Evolutionary conservation across 2,797 vertebrate species (phyloP).

Genomic region (Rhadinocentrus ornatus): DNA sequence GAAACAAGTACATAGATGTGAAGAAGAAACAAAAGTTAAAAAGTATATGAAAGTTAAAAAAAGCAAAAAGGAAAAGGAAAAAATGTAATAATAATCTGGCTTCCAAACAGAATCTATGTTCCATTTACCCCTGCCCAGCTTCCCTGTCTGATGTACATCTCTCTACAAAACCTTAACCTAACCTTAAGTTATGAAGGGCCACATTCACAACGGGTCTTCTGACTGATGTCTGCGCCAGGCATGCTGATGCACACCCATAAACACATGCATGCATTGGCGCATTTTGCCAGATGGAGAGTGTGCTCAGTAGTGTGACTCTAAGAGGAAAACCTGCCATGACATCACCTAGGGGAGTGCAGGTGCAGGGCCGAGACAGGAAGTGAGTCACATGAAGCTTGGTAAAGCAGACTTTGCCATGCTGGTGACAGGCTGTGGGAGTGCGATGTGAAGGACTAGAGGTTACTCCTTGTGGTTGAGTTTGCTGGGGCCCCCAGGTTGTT

Average conservation of each 20-base stretch:
- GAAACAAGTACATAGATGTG: constrained; percentile 46
- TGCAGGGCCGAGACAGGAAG: constrained; percentile 85
- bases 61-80: constrained; percentile 27
- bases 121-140: constrained; percentile 40
- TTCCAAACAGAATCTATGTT: constrained; percentile 51
- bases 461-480: constrained; percentile 58
- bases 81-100: constrained; percentile 36
- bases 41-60: constrained; percentile 15
- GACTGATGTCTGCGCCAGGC: constrained; percentile 72
- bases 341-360: constrained; percentile 83
- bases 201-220: constrained; percentile 57
- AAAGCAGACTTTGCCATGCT: constrained; percentile 79
- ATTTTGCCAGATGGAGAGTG: constrained; percentile 67
- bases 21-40: constrained; percentile 47
- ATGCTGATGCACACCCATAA: constrained; percentile 65
- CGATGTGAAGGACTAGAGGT: constrained; percentile 64
- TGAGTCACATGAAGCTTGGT: constrained; percentile 85
- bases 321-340: constrained; percentile 85
- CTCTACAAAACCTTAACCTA: constrained; percentile 40
- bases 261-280: constrained; percentile 48
- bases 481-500: constrained; percentile 51
- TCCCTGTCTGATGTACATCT: constrained; percentile 57
- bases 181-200: constrained; percentile 66
- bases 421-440: constrained; percentile 77
- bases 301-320: constrained; percentile 54